Evolutionary conservation across 2,113 vertebrate species (phyloP), one percentile per base, ranked within the genome.

Genomic region (Epinephelus cyanopodus): DNA sequence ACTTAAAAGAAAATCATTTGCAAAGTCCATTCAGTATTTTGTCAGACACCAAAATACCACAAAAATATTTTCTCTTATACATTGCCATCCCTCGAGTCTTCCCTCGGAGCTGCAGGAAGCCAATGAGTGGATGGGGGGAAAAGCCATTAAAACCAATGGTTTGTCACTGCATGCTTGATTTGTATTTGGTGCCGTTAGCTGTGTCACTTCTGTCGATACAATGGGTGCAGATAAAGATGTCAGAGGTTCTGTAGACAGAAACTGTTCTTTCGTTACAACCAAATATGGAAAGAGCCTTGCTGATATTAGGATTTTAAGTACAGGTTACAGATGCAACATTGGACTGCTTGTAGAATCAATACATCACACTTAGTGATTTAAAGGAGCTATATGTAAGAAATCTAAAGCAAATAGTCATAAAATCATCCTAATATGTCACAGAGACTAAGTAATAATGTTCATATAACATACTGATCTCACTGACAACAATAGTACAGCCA

Each of bases 101-200:
- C 18, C 39, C 3, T 13, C 71, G 42, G 66, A 56, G 73, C 66
- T 37, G 2, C 18, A 61, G 6, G 15, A 81, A 50, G 29, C 33
- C 27, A 87, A 53, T 45, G 29, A 81, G 47, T n/a, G 52, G 29
- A 65, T 75, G 15, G 33, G 19, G 19, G 29, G 29, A n/a, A 63
- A 52, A 71, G 70, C 52, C 25, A 60, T 69, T 13, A 61, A 74
- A 83, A 23, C 72, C 48, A 77, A 17, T 21, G 58, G 47, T 72
- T 84, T 75, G 60, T 79, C 74, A n/a, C 48, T 52, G 70, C 42
- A 61, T 29, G 47, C 72, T 61, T 74, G 54, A 66, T 73, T 90
- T 77, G 63, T 42, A 45, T 66, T 63, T 71, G 4, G 10, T 79
- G 58, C 52, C 57, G 23, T 70, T 73, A 57, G 57, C 60, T 73